phyloP scores from a whole-genome alignment of 2,113 vertebrate genomes.

The Nanger granti region DNA sequence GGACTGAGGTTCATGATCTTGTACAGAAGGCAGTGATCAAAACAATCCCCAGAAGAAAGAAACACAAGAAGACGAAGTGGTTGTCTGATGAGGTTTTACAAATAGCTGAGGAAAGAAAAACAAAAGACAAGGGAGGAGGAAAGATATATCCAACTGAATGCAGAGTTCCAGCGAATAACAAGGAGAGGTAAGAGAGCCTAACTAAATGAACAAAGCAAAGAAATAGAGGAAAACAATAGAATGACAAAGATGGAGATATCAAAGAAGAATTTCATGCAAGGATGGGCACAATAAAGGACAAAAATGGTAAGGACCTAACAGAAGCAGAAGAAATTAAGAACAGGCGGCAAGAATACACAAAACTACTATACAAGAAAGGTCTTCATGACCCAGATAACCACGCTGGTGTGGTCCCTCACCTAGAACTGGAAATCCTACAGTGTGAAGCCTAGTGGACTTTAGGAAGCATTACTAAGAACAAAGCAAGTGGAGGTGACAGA shows the following conservation, averaged over 20 bases:
- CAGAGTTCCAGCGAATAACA: neutral
- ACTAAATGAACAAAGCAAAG: neutral
- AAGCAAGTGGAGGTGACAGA: neutral
- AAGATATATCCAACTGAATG: neutral
- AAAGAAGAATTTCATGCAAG: neutral
- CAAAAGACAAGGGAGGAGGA: neutral
- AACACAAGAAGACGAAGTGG: rapidly evolving
- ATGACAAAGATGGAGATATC: neutral
- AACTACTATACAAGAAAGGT: neutral
- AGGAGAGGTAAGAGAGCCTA: neutral
- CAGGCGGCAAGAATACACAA: neutral
- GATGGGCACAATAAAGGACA: neutral
- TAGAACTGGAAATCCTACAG: neutral
- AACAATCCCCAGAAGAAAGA: neutral
- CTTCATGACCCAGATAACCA: neutral
- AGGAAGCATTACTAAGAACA: neutral
- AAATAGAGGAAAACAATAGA: neutral
- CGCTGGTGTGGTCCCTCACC: neutral
- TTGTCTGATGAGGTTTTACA: neutral
- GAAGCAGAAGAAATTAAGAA: neutral
- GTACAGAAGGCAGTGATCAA: neutral
- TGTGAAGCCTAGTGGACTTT: neutral
- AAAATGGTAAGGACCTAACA: neutral
- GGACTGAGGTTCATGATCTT: neutral
- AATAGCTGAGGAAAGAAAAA: neutral